Conservation (phyloP, 1,140 invertebrate genomes). For the Drosophila saltans region DNA sequence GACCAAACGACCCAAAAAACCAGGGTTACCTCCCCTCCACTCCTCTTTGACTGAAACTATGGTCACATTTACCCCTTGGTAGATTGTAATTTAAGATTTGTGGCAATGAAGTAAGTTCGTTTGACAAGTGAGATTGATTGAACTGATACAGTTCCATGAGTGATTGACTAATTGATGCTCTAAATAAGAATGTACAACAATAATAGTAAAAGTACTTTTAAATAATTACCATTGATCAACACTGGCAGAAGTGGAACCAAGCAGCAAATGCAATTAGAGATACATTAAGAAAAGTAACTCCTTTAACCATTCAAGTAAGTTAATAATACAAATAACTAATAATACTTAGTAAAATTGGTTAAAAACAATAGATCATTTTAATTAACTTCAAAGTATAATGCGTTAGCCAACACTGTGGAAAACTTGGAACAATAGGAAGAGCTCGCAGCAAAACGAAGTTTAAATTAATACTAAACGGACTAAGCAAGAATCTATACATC, state of each 20-base stretch:
- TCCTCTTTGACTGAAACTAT: not conserved
- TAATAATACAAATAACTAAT: no score
- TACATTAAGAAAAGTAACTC: no score
- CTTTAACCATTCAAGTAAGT: no score
- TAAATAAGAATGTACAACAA: not conserved
- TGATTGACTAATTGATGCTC: slow-evolving; percentile 25
- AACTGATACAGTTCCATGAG: not conserved
- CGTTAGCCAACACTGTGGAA: no score
- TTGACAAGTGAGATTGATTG: slow-evolving; percentile 16
- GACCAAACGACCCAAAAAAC: slow-evolving; percentile 36
- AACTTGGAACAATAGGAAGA: no score
- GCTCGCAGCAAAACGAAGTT: no score
- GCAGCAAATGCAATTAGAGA: not conserved
- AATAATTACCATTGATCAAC: not conserved
- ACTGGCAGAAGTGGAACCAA: not conserved
- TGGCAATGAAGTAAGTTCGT: slow-evolving; percentile 1
- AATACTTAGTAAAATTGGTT: no score
- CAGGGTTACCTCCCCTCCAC: not conserved
- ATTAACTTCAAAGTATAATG: no score
- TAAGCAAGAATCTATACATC: no score
- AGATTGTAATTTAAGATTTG: slow-evolving; percentile 62
- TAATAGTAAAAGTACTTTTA: not conserved
- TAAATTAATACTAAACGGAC: no score
- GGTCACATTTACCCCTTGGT: slow-evolving; percentile 23
- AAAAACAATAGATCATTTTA: no score